Evolutionary conservation across 92 coral and sea anemone species (phyloP), one percentile per base, ranked within the genome.

Genomic region (Parazoanthus atlanticus): DNA sequence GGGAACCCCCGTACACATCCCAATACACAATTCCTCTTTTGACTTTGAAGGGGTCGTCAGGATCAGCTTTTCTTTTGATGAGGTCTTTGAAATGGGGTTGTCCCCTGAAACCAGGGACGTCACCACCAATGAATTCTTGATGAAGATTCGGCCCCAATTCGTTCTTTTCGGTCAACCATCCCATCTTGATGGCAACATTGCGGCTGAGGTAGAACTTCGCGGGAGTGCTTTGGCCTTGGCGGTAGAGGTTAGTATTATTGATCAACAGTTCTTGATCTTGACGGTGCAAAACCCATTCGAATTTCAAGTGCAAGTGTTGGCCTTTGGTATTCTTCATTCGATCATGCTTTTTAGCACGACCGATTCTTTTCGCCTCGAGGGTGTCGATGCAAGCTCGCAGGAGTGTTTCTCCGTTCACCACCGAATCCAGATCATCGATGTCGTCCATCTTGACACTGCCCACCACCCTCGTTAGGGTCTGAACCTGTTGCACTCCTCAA

Each of bases 111-210:
- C 6, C 85, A 1, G 74, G 67, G 13, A 81, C 40, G 66, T 64
- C 74, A 31, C 40, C 36, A 3, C 11, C 67, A 15, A 58, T 61
- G 2, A 38, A 67, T 61, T 61, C 85, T 32, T 21, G 54, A 61
- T 1, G 66, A 1, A 81, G 85, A 58, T 81, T 61, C 9, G 85
- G 85, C 0, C 85, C 85, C 74, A 81, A 33, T 34, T 58, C 74
- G 32, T 34, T 64, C 54, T 31, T 81, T 32, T 34, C 36, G 0
- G 36, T 61, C 54, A 81, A 40, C 85, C 85, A 81, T 19, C 36
- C 74, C 85, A 81, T 81, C 38, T 61, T 81, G 52, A 31, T 16
- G 2, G 11, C 1, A 1, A 8, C 2, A 2, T 49, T 8, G 1
- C 58, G 16, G 58, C 13, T 3, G 11, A 13, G 2, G 13, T 49